phyloP scores from a whole-genome alignment of 2,797 vertebrate species.

The Nannoperca obscura region DNA sequence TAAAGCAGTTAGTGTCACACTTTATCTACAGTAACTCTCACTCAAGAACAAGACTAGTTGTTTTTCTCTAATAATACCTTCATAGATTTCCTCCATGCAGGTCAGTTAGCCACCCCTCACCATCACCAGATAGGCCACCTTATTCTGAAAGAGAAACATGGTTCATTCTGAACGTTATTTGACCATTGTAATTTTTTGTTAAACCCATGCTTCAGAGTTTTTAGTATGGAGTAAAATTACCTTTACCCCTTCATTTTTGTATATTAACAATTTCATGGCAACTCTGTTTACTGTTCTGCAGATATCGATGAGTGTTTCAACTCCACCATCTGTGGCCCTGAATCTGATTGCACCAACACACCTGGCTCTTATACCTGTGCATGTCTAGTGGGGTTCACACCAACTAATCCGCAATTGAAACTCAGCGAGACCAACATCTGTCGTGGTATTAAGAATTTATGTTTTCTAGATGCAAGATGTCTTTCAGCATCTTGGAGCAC shows the following conservation, averaged over 20 bases:
- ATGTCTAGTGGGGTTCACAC: constrained; percentile 50
- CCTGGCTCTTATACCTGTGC: constrained; percentile 26
- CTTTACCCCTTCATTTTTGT: neutral
- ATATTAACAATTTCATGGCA: neutral
- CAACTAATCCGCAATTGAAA: neutral
- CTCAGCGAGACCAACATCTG: constrained; percentile 62
- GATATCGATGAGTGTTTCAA: constrained; percentile 73
- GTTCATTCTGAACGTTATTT: neutral
- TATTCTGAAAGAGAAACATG: neutral
- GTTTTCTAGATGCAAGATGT: too few species aligned
- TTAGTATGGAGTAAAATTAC: neutral
- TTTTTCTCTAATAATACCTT: too few species aligned
- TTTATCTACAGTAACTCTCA: neutral
- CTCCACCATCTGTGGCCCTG: constrained; percentile 55
- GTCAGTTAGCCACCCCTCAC: neutral
- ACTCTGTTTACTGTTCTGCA: constrained; percentile 27
- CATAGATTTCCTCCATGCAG: neutral
- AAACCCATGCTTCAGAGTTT: neutral
- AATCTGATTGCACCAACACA: constrained; percentile 61
- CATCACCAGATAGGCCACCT: neutral
- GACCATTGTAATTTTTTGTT: too few species aligned
- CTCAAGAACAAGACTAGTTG: neutral
- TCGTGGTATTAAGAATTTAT: constrained; percentile 51
- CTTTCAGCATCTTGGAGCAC: too few species aligned
- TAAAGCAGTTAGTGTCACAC: neutral